Conservation (phyloP, 30 jellyfish, hydroid and myxozoan genomes). For the Hydractinia echinata region DNA sequence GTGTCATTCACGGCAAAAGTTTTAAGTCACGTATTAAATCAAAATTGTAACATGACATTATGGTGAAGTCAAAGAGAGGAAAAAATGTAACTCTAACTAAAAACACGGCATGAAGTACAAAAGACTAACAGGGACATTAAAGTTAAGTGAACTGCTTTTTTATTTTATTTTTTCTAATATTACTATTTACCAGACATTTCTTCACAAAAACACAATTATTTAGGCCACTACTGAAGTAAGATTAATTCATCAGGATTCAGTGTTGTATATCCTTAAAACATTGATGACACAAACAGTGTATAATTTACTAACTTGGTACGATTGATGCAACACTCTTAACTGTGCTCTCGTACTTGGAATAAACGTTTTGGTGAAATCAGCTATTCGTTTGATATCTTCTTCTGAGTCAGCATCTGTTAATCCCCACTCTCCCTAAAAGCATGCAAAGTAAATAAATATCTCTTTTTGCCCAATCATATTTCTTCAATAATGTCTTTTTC, state of each 20-base stretch:
- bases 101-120: no score
- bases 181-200: no score
- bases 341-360: conserved; percentile 96
- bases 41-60: no score
- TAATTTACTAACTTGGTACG: conserved; percentile 65
- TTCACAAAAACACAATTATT: background rate
- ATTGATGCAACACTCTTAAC: conserved; percentile 89
- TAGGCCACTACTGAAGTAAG: no score
- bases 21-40: no score
- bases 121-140: no score
- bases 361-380: conserved; percentile 67
- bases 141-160: no score
- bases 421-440: conserved; percentile 92
- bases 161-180: no score
- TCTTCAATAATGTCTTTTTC: background rate
- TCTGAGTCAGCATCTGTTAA: conserved; percentile 73
- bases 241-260: no score
- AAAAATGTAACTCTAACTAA: no score
- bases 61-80: no score
- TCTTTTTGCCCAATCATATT: background rate
- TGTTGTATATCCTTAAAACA: background rate
- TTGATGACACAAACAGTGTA: background rate
- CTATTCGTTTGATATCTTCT: conserved; percentile 61
- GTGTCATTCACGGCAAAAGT: no score
- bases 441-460: background rate